Percentiles rank a stretch among this genome's conserved stretches.
These are phyloP conservation scores for Arnoldichthys spilopterus DNA, from an alignment of 2,797 vertebrate genomes.

Conservation along the genomic window DNA sequence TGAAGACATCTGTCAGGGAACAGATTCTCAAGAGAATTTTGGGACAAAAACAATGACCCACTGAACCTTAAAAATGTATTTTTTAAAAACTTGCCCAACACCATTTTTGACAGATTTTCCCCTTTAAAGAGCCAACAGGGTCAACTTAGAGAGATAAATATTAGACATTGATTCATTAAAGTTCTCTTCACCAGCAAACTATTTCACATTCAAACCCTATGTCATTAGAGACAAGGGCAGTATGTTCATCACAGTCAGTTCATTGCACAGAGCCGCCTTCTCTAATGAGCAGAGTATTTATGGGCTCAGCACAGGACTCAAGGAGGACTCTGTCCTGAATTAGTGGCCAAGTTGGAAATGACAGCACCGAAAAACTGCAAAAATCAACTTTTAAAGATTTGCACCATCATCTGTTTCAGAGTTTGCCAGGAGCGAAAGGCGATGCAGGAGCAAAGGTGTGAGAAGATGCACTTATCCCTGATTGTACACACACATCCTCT, in stretches of 20 bases:
- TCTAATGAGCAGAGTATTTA: background rate
- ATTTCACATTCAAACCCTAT: background rate
- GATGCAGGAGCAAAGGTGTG: slow-evolving; percentile 69
- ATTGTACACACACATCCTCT: background rate
- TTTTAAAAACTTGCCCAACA: too few relatives aligned
- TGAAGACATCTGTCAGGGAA: too few relatives aligned
- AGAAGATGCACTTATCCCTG: background rate
- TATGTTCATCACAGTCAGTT: slow-evolving; percentile 3
- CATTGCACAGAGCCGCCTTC: background rate
- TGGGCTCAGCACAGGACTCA: background rate
- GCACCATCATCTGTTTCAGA: slow-evolving; percentile 66
- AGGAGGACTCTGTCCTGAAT: background rate
- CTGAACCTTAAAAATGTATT: too few relatives aligned
- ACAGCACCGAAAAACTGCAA: too few relatives aligned
- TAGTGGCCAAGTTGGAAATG: background rate
- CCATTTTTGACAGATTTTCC: background rate
- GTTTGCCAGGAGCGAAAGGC: slow-evolving; percentile 73
- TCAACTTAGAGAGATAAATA: background rate
- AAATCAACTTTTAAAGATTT: too few relatives aligned
- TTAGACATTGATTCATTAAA: background rate
- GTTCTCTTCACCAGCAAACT: background rate
- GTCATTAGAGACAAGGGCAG: background rate
- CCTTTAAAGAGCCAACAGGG: too few relatives aligned
- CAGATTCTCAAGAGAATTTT: too few relatives aligned
- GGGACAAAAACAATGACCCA: too few relatives aligned